phyloP scores from a whole-genome alignment of 2,888 invertebrate genomes.

The Phyllotreta striolata region DNA sequence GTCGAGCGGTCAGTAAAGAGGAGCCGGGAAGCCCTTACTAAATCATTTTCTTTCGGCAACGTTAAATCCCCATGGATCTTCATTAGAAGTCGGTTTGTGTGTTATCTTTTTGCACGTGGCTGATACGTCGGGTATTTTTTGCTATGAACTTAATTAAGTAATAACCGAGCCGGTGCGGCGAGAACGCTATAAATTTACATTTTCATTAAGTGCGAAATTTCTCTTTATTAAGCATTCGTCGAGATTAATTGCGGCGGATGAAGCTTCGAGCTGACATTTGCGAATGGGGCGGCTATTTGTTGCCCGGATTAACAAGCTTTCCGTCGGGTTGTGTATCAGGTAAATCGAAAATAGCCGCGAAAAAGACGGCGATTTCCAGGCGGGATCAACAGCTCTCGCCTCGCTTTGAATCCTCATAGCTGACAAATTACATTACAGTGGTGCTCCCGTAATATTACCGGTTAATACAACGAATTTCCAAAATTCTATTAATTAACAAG shows the following conservation, averaged over 20 bases:
- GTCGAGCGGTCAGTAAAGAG: conserved; percentile 39
- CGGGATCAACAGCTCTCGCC: conserved; percentile 23
- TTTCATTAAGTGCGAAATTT: conserved; percentile 39
- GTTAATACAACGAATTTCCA: too few species aligned
- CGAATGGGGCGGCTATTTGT: conserved; percentile 36
- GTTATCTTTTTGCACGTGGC: conserved; percentile 39
- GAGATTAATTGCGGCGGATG: conserved; percentile 38
- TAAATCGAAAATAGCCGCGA: conserved; percentile 29
- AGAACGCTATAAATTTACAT: conserved; percentile 39
- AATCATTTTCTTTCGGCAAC: conserved; percentile 43
- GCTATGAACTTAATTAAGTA: conserved; percentile 37
- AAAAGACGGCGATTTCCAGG: conserved; percentile 28
- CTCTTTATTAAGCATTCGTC: conserved; percentile 38
- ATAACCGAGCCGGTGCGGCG: conserved; percentile 37
- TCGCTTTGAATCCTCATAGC: conserved; percentile 20
- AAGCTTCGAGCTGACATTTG: conserved; percentile 34
- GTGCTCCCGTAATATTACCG: neutral
- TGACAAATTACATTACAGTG: conserved; percentile 21
- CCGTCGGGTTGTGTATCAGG: conserved; percentile 28
- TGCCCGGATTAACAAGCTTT: conserved; percentile 31
- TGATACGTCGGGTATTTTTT: conserved; percentile 38
- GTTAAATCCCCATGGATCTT: conserved; percentile 47
- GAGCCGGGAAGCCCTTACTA: conserved; percentile 34
- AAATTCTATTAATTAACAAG: too few species aligned
- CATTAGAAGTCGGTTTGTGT: conserved; percentile 44